A percentile compares a stretch with the other conserved stretches of the same genome.
phyloP scores from a whole-genome alignment of 2,797 vertebrate genomes.

The Podarcis siculus region DNA sequence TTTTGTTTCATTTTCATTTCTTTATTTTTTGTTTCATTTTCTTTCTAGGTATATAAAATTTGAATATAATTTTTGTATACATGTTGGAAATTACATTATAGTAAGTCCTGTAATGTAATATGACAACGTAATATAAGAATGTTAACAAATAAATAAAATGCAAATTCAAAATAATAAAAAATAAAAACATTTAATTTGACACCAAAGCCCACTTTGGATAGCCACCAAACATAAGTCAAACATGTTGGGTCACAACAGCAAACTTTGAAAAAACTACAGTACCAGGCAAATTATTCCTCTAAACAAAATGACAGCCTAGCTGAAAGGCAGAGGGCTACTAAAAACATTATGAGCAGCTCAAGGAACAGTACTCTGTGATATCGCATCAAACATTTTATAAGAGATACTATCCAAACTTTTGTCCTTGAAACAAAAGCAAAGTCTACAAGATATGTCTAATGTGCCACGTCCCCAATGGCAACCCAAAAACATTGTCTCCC shows the following conservation, averaged over 20 bases:
- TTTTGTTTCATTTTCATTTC: too few species aligned
- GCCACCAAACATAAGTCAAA: background rate
- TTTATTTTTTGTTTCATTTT: too few species aligned
- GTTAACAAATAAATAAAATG: too few species aligned
- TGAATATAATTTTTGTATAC: too few species aligned
- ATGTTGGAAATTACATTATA: too few species aligned
- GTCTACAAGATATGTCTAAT: background rate
- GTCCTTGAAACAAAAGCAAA: background rate
- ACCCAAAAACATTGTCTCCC: background rate
- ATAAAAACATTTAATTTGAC: background rate
- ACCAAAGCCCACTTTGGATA: background rate
- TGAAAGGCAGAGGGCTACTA: background rate
- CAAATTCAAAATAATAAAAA: too few species aligned
- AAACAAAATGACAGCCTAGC: background rate
- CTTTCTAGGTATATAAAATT: too few species aligned
- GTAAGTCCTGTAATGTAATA: too few species aligned
- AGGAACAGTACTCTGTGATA: background rate
- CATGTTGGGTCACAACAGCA: slow-evolving; percentile 8
- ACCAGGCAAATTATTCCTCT: background rate
- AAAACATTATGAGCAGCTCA: background rate
- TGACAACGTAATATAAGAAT: too few species aligned
- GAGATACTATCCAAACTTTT: background rate
- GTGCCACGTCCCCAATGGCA: background rate
- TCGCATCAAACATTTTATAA: background rate
- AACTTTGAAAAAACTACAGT: background rate